Evolutionary conservation across 2,888 invertebrate species (phyloP).

Genomic region (Papilio elwesi): DNA sequence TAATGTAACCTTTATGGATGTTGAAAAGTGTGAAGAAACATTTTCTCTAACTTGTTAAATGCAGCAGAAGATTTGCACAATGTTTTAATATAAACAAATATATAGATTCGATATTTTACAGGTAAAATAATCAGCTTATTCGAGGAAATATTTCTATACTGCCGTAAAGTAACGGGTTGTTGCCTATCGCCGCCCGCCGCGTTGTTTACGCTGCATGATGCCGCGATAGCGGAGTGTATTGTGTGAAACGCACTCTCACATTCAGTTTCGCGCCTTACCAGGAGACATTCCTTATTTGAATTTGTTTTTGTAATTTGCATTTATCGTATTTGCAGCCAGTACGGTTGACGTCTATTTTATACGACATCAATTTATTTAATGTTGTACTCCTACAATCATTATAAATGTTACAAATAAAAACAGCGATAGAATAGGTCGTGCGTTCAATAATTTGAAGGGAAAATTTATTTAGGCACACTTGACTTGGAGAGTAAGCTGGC

Average conservation of each 20-base stretch:
- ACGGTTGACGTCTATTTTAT: background rate
- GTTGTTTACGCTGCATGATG: constrained; percentile 76
- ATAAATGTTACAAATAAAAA: no score
- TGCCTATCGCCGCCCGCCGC: constrained; percentile 73
- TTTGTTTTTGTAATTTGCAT: constrained; percentile 42
- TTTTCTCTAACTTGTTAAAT: background rate
- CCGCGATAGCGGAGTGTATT: constrained; percentile 57
- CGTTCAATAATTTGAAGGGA: no score
- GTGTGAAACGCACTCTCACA: constrained; percentile 69
- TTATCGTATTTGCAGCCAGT: constrained; percentile 15
- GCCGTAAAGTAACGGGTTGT: constrained; percentile 64
- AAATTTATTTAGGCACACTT: no score
- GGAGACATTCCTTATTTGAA: constrained; percentile 52
- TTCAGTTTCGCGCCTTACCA: constrained; percentile 61
- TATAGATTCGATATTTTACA: constrained; percentile 22
- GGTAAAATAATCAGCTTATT: constrained; percentile 47
- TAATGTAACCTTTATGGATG: no score
- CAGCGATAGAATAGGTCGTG: no score
- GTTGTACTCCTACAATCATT: no score
- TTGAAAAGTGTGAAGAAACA: no score
- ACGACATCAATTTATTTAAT: background rate
- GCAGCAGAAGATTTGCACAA: background rate
- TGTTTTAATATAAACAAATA: constrained; percentile 6
- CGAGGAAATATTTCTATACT: constrained; percentile 59
- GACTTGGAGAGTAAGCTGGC: no score